phyloP scores from a whole-genome alignment of 2,797 vertebrate genomes.

The Characodon lateralis region DNA sequence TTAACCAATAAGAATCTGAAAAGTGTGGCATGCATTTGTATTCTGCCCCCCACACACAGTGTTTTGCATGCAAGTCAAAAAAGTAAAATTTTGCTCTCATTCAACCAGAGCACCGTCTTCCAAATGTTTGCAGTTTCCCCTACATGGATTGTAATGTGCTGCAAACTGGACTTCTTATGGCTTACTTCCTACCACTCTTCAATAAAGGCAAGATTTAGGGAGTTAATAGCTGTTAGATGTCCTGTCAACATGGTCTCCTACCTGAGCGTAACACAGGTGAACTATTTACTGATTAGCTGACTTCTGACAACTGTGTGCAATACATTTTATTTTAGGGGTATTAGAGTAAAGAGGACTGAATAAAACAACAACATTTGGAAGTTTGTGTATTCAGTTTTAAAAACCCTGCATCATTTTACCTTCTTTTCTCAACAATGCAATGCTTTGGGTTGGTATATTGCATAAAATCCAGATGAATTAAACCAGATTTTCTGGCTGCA shows the following conservation, averaged over 20 bases:
- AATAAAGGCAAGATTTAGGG: not conserved
- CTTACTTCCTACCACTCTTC: not conserved
- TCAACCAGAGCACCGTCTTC: too few species aligned
- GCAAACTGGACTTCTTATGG: not conserved
- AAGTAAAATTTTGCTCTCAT: too few species aligned
- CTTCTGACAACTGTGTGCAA: not conserved
- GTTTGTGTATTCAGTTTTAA: not conserved
- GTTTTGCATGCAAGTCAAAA: too few species aligned
- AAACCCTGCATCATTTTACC: not conserved
- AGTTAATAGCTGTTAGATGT: not conserved
- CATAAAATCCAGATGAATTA: not conserved
- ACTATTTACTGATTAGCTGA: too few species aligned
- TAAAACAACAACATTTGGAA: not conserved
- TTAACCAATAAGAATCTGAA: too few species aligned
- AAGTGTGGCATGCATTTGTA: too few species aligned
- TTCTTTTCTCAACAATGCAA: not conserved
- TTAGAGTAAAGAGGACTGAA: too few species aligned
- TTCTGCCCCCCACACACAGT: too few species aligned
- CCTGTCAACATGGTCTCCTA: not conserved
- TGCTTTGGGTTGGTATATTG: not conserved
- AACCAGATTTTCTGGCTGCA: not conserved
- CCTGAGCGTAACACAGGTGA: not conserved
- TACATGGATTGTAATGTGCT: too few species aligned
- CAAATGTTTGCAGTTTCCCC: too few species aligned
- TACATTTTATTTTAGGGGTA: too few species aligned